These are phyloP conservation scores for Acanthopagrus latus DNA, from an alignment of 2,797 vertebrate species.

Conservation along the genomic window DNA sequence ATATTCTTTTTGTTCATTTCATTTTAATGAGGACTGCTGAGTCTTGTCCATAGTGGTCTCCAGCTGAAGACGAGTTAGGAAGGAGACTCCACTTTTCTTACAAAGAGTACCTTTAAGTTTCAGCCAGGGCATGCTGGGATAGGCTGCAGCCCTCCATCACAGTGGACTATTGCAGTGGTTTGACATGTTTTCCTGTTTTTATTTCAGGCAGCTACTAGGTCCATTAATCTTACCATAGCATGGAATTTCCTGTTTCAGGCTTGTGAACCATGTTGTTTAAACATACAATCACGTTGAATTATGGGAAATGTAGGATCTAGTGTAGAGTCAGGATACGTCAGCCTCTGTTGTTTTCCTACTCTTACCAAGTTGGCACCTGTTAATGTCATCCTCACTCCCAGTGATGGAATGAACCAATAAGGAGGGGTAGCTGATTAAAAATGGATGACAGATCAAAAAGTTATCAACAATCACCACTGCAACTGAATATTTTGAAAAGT, in stretches of 20 bases:
- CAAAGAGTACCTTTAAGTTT: too few relatives aligned
- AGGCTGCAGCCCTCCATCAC: neutral
- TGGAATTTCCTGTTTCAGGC: neutral
- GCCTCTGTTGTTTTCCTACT: neutral
- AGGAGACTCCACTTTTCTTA: too few relatives aligned
- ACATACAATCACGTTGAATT: neutral
- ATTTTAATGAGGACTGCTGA: neutral
- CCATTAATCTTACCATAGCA: neutral
- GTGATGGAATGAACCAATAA: conserved; percentile 24
- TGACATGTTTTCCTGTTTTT: neutral
- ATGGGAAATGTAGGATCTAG: neutral
- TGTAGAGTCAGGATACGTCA: neutral
- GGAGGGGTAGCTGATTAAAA: conserved; percentile 26
- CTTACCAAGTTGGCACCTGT: neutral
- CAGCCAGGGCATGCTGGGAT: neutral
- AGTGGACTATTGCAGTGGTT: neutral
- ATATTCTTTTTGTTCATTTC: neutral
- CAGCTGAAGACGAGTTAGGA: neutral
- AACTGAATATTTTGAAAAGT: conserved; percentile 13
- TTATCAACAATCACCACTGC: conserved; percentile 15
- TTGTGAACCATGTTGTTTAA: neutral
- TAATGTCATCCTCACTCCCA: neutral
- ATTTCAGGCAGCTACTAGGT: neutral
- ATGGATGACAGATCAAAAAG: conserved; percentile 19
- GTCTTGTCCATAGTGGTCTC: neutral